Percentiles rank a stretch among this genome's conserved stretches.
Conservation (phyloP, 2,888 invertebrate genomes). For the Augiades crinisus region DNA sequence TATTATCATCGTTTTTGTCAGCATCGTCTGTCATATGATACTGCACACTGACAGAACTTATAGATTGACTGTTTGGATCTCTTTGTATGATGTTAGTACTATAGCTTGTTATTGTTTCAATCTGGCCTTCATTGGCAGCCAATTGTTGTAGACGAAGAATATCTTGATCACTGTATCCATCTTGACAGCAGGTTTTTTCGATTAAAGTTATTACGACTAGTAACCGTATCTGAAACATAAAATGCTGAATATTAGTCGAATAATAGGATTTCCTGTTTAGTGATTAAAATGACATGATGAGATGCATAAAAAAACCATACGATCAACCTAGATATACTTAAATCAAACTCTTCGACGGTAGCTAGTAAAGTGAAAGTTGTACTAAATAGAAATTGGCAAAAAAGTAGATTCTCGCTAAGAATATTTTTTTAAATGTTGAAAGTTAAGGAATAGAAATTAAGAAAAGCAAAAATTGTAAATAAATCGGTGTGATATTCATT, state of each 20-base stretch:
- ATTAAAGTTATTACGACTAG: constrained; percentile 62
- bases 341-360: too few species aligned
- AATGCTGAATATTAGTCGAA: constrained; percentile 26
- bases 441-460: too few species aligned
- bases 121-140: constrained; percentile 54
- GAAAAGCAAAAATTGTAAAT: too few species aligned
- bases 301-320: too few species aligned
- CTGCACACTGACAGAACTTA: constrained; percentile 56
- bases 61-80: constrained; percentile 56
- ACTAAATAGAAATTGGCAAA: too few species aligned
- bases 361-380: too few species aligned
- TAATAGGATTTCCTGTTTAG: not conserved
- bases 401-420: too few species aligned
- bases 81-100: constrained; percentile 56
- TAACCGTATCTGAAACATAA: constrained; percentile 72
- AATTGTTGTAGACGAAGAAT: constrained; percentile 60
- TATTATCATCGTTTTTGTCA: constrained; percentile 55
- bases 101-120: constrained; percentile 56
- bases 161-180: constrained; percentile 65
- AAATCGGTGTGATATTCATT: too few species aligned
- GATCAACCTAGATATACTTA: too few species aligned
- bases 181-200: constrained; percentile 57
- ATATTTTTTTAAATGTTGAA: too few species aligned
- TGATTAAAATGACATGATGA: too few species aligned
- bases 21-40: constrained; percentile 57